A percentile compares a stretch with the other conserved stretches of the same genome.
These are phyloP conservation scores for Homarus americanus DNA, from an alignment of 1,140 invertebrate genomes.

Conservation along the genomic window DNA sequence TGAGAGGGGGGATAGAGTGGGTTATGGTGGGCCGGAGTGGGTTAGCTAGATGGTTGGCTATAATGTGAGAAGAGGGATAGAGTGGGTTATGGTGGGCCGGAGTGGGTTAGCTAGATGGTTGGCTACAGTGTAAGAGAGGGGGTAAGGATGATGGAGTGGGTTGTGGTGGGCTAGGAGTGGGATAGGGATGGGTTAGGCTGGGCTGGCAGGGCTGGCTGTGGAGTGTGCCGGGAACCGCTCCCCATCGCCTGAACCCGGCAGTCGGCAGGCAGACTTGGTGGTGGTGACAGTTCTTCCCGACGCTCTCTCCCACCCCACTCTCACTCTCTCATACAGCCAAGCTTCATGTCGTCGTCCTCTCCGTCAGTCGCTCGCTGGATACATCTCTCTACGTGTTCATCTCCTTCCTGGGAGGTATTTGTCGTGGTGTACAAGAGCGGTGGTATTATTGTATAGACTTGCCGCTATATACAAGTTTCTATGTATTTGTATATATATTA, in stretches of 20 bases:
- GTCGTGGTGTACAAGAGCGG: too few relatives aligned
- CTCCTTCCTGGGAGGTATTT: too few relatives aligned
- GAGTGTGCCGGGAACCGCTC: not conserved
- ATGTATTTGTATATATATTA: too few relatives aligned
- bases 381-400: too few relatives aligned
- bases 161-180: not conserved
- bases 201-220: too few relatives aligned
- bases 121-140: not conserved
- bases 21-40: not conserved
- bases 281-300: conserved; percentile 18
- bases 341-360: too few relatives aligned
- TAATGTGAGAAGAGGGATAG: not conserved
- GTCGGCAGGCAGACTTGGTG: conserved; percentile 59
- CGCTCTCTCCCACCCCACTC: conserved; percentile 20
- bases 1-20: not conserved
- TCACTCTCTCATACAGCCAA: conserved; percentile 1
- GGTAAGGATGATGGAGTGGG: not conserved
- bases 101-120: too few relatives aligned
- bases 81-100: not conserved
- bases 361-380: too few relatives aligned
- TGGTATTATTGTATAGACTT: too few relatives aligned
- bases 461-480: too few relatives aligned
- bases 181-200: too few relatives aligned
- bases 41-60: not conserved
- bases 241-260: not conserved